A percentile compares a stretch with the other conserved stretches of the same genome.
Evolutionary conservation across 1,140 invertebrate genomes (phyloP).

Genomic region (Drosophila leontia): DNA sequence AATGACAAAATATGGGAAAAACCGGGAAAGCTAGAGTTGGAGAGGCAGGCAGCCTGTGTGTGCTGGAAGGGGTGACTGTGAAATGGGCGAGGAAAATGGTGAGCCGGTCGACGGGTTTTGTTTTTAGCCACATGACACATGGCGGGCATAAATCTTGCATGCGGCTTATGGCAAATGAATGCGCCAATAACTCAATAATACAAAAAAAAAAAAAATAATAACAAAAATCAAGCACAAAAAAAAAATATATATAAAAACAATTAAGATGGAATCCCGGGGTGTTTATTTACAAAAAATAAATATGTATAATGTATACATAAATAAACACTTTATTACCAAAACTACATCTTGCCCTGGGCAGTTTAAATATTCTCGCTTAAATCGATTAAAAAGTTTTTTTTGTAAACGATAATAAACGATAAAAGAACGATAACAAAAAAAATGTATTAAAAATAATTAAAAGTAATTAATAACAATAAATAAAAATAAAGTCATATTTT

Average conservation of each 20-base stretch:
- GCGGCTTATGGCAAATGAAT: conserved; percentile 81
- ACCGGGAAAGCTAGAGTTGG: not conserved
- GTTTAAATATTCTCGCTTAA: no score
- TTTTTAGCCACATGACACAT: conserved; percentile 81
- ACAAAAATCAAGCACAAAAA: not conserved
- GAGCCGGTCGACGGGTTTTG: conserved; percentile 39
- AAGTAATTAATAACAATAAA: not conserved
- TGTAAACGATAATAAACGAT: no score
- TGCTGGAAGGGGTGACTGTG: not conserved
- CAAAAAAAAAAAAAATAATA: not conserved
- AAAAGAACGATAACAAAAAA: not conserved
- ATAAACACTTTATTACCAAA: not conserved
- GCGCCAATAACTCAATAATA: conserved; percentile 81
- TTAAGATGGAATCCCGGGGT: conserved; percentile 11
- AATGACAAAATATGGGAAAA: conserved; percentile 12
- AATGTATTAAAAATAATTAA: no score
- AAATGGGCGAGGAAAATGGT: not conserved
- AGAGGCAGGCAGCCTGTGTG: not conserved
- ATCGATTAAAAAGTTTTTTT: no score
- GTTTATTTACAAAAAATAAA: not conserved
- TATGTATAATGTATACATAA: not conserved
- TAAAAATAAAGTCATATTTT: no score
- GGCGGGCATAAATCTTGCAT: conserved; percentile 80
- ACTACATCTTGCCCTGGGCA: not conserved
- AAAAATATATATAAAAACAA: conserved; percentile 15